Base-by-base conservation (phyloP, 2,113 vertebrate species). In the Archocentrus centrarchus region DNA sequence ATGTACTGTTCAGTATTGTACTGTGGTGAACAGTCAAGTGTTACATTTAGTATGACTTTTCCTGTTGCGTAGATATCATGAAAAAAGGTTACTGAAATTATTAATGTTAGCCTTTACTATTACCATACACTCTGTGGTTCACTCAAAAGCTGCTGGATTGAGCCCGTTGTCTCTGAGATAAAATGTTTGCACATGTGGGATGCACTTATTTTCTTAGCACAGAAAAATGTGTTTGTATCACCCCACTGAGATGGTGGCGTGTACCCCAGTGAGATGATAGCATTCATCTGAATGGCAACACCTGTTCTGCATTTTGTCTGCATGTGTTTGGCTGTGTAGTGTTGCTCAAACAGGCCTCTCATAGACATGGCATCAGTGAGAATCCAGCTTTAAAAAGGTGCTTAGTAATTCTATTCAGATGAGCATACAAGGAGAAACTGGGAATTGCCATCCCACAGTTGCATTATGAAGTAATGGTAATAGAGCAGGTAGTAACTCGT, bases 191-290 rank as follows among this genome's bases (percentile, higher is more conserved):
- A 83, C 80, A 77, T 70, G 50, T 70, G 61, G 62, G 37, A 58
- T 66, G 62, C 41, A 37, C 57, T 70, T 66, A 60, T 82, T 79
- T 80, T 53, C n/a, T 32, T 44, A 37, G 58, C 41, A 13, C 84
- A 24, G 22, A 59, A 61, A 80, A n/a, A 30, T 81, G 20, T 80
- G 60, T 75, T 81, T 64, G 76, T 47, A 73, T 60, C 81, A 79
- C 53, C 75, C 81, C 41, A 79, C 73, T 77, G 81, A 82, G 85
- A 80, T 86, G 58, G 85, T 79, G 58, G 47, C 18, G 27, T 84
- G 59, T 64, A 70, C 39, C 68, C 14, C 68, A 57, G 55, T 79
- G 76, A 81, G 82, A 83, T 80, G 53, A 87, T 32, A 32, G 63
- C 44, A 15, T 85, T 47, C 62, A 66, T 14, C 24, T 68, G 30